Evolutionary conservation across 2,888 invertebrate species (phyloP).

Genomic region (Calliopum simillimum): DNA sequence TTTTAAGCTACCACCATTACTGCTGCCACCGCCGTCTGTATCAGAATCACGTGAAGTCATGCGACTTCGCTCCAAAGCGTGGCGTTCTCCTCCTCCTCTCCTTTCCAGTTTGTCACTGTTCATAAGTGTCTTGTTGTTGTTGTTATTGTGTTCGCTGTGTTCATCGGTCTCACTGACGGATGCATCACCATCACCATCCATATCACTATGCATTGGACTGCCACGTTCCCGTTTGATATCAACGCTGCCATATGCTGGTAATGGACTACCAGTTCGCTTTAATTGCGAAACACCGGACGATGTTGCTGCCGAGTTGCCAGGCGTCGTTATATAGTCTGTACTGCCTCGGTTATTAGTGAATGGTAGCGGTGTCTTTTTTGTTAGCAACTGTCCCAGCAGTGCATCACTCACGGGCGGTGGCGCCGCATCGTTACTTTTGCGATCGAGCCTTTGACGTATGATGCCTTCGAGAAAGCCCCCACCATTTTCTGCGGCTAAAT

Average conservation of each 20-base stretch:
- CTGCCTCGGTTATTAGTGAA: conserved; percentile 57
- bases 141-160: conserved; percentile 49
- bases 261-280: conserved; percentile 62
- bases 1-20: conserved; percentile 56
- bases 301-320: conserved; percentile 39
- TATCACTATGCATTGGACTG: conserved; percentile 52
- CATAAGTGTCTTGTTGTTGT: conserved; percentile 47
- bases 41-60: conserved; percentile 60
- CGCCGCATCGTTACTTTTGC: conserved; percentile 68
- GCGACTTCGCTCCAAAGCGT: conserved; percentile 50
- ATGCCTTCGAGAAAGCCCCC: conserved; percentile 82
- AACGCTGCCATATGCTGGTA: conserved; percentile 50
- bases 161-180: conserved; percentile 51
- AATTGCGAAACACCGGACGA: conserved; percentile 20
- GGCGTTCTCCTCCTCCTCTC: conserved; percentile 29
- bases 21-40: conserved; percentile 55
- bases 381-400: conserved; percentile 74
- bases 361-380: conserved; percentile 70
- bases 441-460: conserved; percentile 83
- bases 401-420: conserved; percentile 67
- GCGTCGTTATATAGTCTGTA: conserved; percentile 52
- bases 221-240: conserved; percentile 73
- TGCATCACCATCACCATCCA: conserved; percentile 46
- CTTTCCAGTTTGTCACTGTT: conserved; percentile 50
- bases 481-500: conserved; percentile 73